Conservation (phyloP, 2,113 vertebrate species). For the Vombatus ursinus region DNA sequence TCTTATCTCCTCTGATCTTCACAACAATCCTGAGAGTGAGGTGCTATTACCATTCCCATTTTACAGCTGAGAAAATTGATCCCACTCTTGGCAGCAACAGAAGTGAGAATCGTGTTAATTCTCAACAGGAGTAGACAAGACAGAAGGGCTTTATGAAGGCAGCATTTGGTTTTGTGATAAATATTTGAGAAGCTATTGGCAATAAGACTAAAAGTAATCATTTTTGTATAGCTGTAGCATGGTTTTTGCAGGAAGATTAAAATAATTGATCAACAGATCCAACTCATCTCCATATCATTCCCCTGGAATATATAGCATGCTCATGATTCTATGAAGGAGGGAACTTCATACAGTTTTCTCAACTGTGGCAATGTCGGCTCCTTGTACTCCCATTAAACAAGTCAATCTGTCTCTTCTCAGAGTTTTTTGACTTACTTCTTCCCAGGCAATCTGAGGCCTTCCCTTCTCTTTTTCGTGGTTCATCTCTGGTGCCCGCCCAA, state of each 20-base stretch:
- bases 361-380: too few relatives aligned
- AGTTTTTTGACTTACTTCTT: slow-evolving; percentile 32
- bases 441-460: slow-evolving; percentile 58
- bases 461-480: slow-evolving; percentile 50
- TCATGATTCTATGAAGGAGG: slow-evolving; percentile 4
- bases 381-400: too few relatives aligned
- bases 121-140: slow-evolving; percentile 38
- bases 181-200: slow-evolving; percentile 47
- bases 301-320: too few relatives aligned
- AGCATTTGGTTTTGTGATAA: slow-evolving; percentile 33
- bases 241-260: slow-evolving; percentile 1
- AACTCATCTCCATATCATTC: neutral
- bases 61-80: too few relatives aligned
- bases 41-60: too few relatives aligned
- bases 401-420: slow-evolving; percentile 8
- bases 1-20: too few relatives aligned
- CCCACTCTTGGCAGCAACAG: neutral
- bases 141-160: slow-evolving; percentile 50
- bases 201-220: slow-evolving; percentile 23
- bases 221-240: slow-evolving; percentile 51
- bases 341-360: neutral
- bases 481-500: slow-evolving; percentile 42
- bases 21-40: too few relatives aligned
- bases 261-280: slow-evolving; percentile 28
- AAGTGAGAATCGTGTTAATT: slow-evolving; percentile 30